Conservation (phyloP, 2,888 invertebrate genomes). For the Napeogenes inachia region DNA sequence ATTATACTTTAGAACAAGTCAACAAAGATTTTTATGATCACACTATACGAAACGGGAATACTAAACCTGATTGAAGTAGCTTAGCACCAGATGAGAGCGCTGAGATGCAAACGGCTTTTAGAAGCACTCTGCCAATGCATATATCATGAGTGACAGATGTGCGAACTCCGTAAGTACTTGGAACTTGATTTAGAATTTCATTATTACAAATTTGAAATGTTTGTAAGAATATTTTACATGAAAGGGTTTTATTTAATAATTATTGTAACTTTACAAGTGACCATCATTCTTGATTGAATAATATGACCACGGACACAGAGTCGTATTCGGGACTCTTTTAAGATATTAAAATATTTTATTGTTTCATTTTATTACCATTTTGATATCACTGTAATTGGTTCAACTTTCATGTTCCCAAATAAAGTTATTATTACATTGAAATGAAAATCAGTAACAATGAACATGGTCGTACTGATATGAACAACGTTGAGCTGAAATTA, state of each 20-base stretch:
- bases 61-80: not conserved
- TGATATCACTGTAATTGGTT: conserved; percentile 7
- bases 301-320: not conserved
- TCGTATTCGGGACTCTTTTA: not conserved
- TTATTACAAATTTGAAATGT: too few species aligned
- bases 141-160: too few species aligned
- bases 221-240: not conserved
- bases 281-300: not conserved
- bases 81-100: conserved; percentile 7
- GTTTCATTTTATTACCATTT: not conserved
- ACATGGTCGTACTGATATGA: conserved; percentile 50
- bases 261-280: too few species aligned
- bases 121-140: conserved; percentile 7
- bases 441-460: conserved; percentile 44
- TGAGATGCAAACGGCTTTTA: conserved; percentile 11
- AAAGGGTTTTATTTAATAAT: too few species aligned
- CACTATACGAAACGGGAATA: not conserved
- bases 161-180: too few species aligned
- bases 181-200: too few species aligned
- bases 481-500: conserved; percentile 41
- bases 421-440: conserved; percentile 36
- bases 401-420: conserved; percentile 9
- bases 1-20: not conserved
- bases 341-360: not conserved
- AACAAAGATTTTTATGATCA: not conserved